Evolutionary conservation across 35 echinoderm and acorn worm species (phyloP), one percentile per base, ranked within the genome.

Genomic region (Anneissia japonica): DNA sequence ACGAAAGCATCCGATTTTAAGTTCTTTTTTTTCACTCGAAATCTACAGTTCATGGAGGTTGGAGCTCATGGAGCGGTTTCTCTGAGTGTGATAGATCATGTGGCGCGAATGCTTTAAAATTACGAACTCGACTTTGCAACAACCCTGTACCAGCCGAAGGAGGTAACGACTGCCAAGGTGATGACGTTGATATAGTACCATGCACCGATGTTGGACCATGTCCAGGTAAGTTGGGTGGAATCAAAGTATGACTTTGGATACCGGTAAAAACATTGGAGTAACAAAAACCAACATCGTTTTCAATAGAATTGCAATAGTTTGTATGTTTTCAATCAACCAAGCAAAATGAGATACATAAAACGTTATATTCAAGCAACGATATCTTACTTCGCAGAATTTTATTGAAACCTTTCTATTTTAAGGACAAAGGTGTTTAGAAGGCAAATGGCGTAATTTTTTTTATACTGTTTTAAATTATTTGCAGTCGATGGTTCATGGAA

Each of bases 401-500:
- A 14, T 64, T 14, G 28, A 64, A 14, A 64, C 28, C 28, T 64
- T 14, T 14, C 28, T 14, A 28, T 14, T 64, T 64, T 64, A 28
- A 64, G 13, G 13, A 64, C 28, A 13, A 28, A 14, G 28, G 12
- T 13, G 51, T 64, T 64, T 14, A 14, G 28, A 13, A 28, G 13
- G 13, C 28, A 64, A 64, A 28, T 64, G 51, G 13, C 28, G 51
- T 14, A 64, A 64, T 64, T 64, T 13, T 28, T 14, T 64, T 64
- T 64, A 64, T 64, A 14, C 13, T 64, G 28, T n/a, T n/a, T n/a
- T 64, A 64, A 64, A 4, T 80, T 36, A 29, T 35, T 77, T 86
- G 7, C 79, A 90, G 88, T 90, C 19, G 81, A 90, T 46, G 81
- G 88, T 75, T 38, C 36, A 16, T 90, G 88, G 88, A 75, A 80